Conservation (phyloP, 2,113 vertebrate genomes). For the Dicrurus megarhynchus region DNA sequence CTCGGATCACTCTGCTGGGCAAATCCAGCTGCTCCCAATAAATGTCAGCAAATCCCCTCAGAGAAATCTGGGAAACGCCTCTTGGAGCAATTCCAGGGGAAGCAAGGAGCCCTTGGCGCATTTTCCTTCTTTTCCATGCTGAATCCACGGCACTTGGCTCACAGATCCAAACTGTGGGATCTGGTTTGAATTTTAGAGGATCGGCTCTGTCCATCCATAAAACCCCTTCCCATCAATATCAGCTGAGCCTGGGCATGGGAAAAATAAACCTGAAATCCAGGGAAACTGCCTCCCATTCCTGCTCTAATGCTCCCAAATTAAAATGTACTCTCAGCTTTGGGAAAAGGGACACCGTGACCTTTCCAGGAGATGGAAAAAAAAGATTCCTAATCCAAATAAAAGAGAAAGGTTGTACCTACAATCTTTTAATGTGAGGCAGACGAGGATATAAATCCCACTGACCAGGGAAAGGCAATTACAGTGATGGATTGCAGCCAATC, state of each 20-base stretch:
- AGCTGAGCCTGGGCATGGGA: not conserved
- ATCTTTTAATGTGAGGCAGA: not conserved
- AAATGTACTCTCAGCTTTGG: not conserved
- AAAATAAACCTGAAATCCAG: not conserved
- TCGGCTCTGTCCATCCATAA: rapidly evolving
- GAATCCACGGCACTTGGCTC: not conserved
- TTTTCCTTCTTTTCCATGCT: not conserved
- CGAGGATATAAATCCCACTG: not conserved
- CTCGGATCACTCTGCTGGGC: rapidly evolving
- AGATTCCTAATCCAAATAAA: not conserved
- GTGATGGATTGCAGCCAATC: not conserved
- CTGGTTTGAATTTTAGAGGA: not conserved
- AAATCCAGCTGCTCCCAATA: not conserved
- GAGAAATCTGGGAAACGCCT: not conserved
- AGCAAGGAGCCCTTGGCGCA: rapidly evolving
- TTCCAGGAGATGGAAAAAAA: not conserved
- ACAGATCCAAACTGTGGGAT: not conserved
- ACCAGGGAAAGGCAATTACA: not conserved
- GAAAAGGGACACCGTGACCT: not conserved
- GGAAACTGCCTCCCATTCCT: not conserved
- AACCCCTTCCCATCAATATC: not conserved
- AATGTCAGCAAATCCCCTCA: not conserved
- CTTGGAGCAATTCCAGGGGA: too few species aligned
- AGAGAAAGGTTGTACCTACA: not conserved
- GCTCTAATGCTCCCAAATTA: not conserved